Conservation (phyloP, 2,113 vertebrate genomes). For the Smithornis capensis region DNA sequence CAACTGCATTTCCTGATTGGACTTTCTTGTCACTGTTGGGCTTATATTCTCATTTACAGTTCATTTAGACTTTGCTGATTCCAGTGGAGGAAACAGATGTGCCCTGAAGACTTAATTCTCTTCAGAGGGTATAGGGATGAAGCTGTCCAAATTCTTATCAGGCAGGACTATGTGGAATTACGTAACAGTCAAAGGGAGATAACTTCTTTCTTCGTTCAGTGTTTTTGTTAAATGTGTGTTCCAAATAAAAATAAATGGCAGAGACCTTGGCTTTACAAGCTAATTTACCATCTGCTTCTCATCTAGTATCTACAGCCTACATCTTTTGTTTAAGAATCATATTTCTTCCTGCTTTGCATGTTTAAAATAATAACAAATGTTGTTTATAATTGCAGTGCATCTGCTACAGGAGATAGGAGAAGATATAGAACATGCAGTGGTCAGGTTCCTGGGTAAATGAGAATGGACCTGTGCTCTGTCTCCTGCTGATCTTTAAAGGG, state of each 20-base stretch:
- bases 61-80: background rate
- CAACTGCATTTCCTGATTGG: accelerated
- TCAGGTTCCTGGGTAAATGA: background rate
- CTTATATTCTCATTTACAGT: background rate
- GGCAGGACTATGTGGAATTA: background rate
- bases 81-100: background rate
- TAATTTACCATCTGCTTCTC: slow-evolving; percentile 49
- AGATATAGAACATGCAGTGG: background rate
- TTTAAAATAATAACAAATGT: slow-evolving; percentile 34
- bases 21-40: background rate
- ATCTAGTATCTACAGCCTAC: slow-evolving; percentile 12
- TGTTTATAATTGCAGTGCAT: slow-evolving; percentile 13
- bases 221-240: background rate
- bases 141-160: background rate
- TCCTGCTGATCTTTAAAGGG: background rate
- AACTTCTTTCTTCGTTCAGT: background rate
- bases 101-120: slow-evolving; percentile 15
- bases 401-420: background rate
- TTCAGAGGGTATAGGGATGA: background rate
- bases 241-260: slow-evolving; percentile 17
- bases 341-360: background rate
- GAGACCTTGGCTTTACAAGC: slow-evolving; percentile 18
- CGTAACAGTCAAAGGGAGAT: background rate
- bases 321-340: slow-evolving; percentile 26
- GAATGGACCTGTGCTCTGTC: background rate